Base-by-base conservation (phyloP, 2,113 vertebrate genomes). In the Centropus unirufus region DNA sequence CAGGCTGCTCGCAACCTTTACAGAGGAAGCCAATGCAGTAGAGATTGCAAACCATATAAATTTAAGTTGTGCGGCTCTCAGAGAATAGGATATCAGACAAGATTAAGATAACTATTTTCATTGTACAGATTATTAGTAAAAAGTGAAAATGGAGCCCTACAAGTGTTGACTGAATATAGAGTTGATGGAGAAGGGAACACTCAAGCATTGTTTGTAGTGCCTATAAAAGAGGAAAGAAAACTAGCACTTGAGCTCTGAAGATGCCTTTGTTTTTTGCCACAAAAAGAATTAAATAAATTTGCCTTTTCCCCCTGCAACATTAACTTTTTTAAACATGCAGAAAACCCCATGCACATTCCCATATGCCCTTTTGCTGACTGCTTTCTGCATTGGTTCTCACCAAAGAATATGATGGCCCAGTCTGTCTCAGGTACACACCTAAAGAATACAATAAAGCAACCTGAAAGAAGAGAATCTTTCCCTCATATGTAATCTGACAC, bases 341-440 rank as follows among this genome's bases (percentile, higher is more conserved):
- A 59, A 87, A 81, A 63, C 1, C 2, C 15, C 32, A 46, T 30
- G 23, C 17, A 20, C 55, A 54, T 73, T 73, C 16, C 46, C 36
- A 54, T 26, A 32, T 63, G 17, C 10, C 12, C 18, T 91, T 62
- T 62, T 73, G 27, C 63, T 83, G 62, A 57, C 22, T 59, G 34
- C 47, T 83, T 81, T 92, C 68, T 70, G 68, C 92, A n/a, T 15
- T 75, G 59, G 5, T 34, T 74, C 57, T 77, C 76, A 92, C 51
- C 51, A 81, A 69, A 70, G 19, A 85, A 46, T 52, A 36, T 7
- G 21, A 20, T 51, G 76, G 68, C 86, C 34, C 5, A 70, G 39
- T 49, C 67, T 80, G 7, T 62, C 52, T 81, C 80, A 81, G 32
- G 8, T 92, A 39, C 62, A 34, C 17, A 66, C 23, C 19, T 22